Base-by-base conservation (phyloP, 2,888 invertebrate species). In the Troides helena region DNA sequence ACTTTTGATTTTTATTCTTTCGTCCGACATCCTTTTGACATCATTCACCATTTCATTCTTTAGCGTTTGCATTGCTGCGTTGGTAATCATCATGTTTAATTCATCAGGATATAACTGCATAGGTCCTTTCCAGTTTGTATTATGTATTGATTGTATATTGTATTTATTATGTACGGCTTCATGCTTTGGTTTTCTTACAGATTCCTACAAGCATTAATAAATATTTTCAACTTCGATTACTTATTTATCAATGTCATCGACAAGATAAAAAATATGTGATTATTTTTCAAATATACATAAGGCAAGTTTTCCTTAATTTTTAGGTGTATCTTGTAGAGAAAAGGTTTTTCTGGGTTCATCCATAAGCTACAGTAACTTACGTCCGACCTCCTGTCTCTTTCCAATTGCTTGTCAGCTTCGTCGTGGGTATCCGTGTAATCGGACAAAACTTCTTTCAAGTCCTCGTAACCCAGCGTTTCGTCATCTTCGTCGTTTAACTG, bases 41-140 rank as follows among this genome's bases (percentile, higher is more conserved):
- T 72, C 72, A 0, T 73, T 23, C 17, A 75, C 74, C 17, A 74
- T 14, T 62, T 73, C 70, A 39, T 77, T 73, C 73, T 81, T 79
- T 25, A 74, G n/a, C 62, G 78, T 81, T 65, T 78, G 71, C 5
- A 80, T 23, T 1, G 76, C 78, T 3, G 81, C 80, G 62, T 83
- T 78, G 71, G 82, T 81, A 6, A 86, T 76, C 74, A 88, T 82
- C 0, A 82, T 76, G 21, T 78, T 84, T 0, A 92, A 61, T 72
- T 91, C 90, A 8, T 90, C 88, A 0, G 87, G 86, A 58, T 89
- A 87, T 0, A 90, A 67, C 0, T 88, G 89, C 80, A 87, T 84
- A 0, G 89, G 82, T 0, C 85, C 85, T 72, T 89, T 89, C 90
- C 89, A 89, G 61, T 90, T 89, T 0, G 80, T 83, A 46, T 88